phyloP scores from a whole-genome alignment of 2,797 vertebrate genomes.

The Fundulus diaphanus region DNA sequence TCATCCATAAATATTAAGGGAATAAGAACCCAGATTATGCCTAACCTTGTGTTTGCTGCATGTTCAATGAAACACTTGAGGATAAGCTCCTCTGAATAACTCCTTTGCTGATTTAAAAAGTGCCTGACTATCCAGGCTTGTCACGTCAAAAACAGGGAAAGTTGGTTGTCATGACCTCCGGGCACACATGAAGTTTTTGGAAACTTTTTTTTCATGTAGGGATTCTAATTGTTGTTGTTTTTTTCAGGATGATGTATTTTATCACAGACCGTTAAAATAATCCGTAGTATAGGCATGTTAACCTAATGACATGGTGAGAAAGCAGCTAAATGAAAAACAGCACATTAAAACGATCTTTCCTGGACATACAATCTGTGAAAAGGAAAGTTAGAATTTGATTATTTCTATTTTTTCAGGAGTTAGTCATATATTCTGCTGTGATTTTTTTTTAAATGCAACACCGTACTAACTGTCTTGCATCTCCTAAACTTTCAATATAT shows the following conservation, averaged over 20 bases:
- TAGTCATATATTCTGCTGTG: not conserved
- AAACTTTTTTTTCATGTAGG: not conserved
- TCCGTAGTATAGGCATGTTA: not conserved
- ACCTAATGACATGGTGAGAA: not conserved
- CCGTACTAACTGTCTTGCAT: not conserved
- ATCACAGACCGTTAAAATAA: slow-evolving; percentile 1
- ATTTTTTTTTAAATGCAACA: not conserved
- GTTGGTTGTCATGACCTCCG: not conserved
- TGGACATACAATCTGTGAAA: not conserved
- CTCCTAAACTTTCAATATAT: not conserved
- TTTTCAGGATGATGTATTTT: not conserved
- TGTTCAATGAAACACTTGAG: not conserved
- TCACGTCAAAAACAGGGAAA: not conserved
- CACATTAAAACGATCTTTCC: not conserved
- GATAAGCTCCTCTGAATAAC: not conserved
- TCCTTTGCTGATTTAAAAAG: not conserved
- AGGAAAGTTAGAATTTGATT: not conserved
- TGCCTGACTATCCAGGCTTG: not conserved
- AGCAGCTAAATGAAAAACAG: not conserved
- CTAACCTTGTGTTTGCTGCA: not conserved
- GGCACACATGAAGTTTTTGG: not conserved
- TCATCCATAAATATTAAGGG: not conserved
- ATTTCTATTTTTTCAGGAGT: not conserved
- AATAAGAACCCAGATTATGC: not conserved
- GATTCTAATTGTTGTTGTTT: not conserved